Base-by-base conservation (phyloP, 37 sponge, comb jelly and placozoan species). In the Corticium candelabrum region DNA sequence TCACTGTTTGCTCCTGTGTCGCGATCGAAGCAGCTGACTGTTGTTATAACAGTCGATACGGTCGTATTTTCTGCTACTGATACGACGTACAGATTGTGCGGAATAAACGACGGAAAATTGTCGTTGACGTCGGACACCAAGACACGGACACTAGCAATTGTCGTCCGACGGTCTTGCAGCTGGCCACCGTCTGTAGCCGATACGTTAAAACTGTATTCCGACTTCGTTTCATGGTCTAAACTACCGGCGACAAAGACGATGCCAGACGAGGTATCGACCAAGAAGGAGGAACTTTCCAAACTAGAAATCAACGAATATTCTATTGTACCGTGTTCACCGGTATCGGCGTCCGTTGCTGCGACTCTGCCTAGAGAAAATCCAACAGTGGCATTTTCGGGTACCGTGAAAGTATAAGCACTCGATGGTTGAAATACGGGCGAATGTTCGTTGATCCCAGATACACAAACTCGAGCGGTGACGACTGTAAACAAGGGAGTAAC, bases 291-390 rank as follows among this genome's bases (percentile, higher is more conserved):
- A 15, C 36, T 32, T 5, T 4, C 31, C 31, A 21, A 21, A 11
- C 56, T 11, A 21, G 11, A 11, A 21, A 15, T 15, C 33, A 91
- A 50, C 1, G 86, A 83, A 37, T 85, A 91, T 1, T 38, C 27
- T 0, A 91, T 74, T 32, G 69, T 35, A 32, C 88, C 86, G 67
- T 87, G 84, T 0, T 82, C 29, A 3, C 88, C 80, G 34, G 41
- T 74, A 38, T 87, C 87, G 37, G 1, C 68, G 41, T 87, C 87
- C 37, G 56, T 74, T 3, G 87, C 87, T 1, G 33, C 37, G 11
- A 87, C 76, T 3, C 3, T 40, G 31, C 87, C 87, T 41, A 87
- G 38, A 1, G 41, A 1, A 32, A 41, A 1, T 32, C 78, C 76
- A 2, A 76, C 35, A 34, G 82, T 77, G 1, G 85, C 57, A 5